Evolutionary conservation across 2,797 vertebrate species (phyloP), one percentile per base, ranked within the genome.

Genomic region (Gymnoscopelus braueri): DNA sequence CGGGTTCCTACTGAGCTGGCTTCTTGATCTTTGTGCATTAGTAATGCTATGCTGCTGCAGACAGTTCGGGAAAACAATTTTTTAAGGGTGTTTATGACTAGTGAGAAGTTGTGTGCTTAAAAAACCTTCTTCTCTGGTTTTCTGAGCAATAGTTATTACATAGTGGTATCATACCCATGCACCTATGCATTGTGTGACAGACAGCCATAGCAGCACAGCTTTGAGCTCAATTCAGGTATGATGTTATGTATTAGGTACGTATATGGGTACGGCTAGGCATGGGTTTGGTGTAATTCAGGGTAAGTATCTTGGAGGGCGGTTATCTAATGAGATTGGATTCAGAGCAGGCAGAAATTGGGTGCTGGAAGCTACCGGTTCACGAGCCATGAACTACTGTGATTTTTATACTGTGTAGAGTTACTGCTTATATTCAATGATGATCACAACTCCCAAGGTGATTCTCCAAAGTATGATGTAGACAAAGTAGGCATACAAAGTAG

Each of bases 21-120:
- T 52, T 62, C 48, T 62, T 49, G 13, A 26, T 62, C 14, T 63
- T 50, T 70, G 65, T 66, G 50, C 50, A 24, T 70, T 72, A 68
- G 12, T 69, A 48, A 68, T 49, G 3, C 26, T 65, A 26, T 47
- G 13, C 19, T 47, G 13, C 19, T 67, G 44, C 15, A 65, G 63
- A 44, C 11, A 47, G 5, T 44, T 23, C 13, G 5, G n/a, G 39
- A 69, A 65, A 68, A 32, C 3, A 60, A 51, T 1, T 7, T 4
- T 56, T 32, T n/a, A 72, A 59, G 11, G 6, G 2, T 60, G 19
- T 35, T 57, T 23, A 62, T 29, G 3, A 54, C 44, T 12, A 57
- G 13, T 29, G 29, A 23, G 47, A 63, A 3, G 11, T 14, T 55
- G 51, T 26, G 53, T 51, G 7, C 55, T 4, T 44, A 0, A 8